Base-by-base conservation (phyloP, 1,140 invertebrate genomes). In the Halyomorpha halys region DNA sequence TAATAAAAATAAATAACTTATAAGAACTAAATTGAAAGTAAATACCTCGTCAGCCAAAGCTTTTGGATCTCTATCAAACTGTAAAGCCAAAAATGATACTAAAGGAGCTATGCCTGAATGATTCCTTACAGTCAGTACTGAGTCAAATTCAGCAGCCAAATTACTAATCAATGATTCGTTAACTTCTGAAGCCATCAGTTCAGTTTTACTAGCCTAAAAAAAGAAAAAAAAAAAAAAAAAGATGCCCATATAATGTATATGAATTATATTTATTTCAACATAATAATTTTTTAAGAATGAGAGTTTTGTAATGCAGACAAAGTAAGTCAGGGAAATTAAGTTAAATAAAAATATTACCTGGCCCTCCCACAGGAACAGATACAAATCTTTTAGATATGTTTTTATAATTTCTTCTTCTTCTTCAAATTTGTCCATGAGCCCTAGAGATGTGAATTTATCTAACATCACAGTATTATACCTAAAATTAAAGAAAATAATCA, bases 301-400 rank as follows among this genome's bases (percentile, higher is more conserved):
- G 45, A 5, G 13, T 2, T 15, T 2, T 16, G 15, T 47, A 2
- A 15, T 47, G 3, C 13, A 16, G 3, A 15, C 2, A 16, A 47
- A 16, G 3, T 3, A 47, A 47, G 3, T 4, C 15, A 3, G n/a
- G n/a, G n/a, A n/a, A n/a, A n/a, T n/a, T 16, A 16, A 16, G 19
- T 49, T 49, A 6, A 49, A 49, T 19, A 1, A 21, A 19, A 49
- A 49, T 9, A 56, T 19, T 56, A 56, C 53, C 53, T 56, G 53
- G 53, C 53, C 53, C 23, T 56, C 23, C 53, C 53, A 56, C 3
- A 56, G 14, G 23, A 56, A 56, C 11, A 56, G 23, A 15, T 56
- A 56, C 23, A 56, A 56, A 56, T 56, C 53, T 56, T 25, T 56
- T 23, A 56, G 23, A 25, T 56, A 56, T 8, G 53, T 56, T n/a